Evolutionary conservation across 2,888 invertebrate species (phyloP), one percentile per base, ranked within the genome.

Genomic region (Mythimna vitellina): DNA sequence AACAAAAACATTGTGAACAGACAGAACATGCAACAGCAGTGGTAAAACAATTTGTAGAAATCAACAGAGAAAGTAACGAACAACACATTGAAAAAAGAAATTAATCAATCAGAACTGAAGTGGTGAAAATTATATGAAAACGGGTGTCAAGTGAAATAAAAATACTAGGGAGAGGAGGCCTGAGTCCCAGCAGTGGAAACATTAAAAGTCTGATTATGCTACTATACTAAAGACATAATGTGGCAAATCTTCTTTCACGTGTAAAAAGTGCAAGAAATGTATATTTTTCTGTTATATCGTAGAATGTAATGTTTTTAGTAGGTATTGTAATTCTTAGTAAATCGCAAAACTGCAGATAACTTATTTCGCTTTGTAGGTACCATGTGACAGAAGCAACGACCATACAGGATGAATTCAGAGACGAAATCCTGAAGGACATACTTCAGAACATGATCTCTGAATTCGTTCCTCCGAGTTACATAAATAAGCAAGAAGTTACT

Each of bases 11-110:
- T 54, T 10, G 42, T 35, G 14, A 81, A 61, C 46, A n/a, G 81
- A 76, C 70, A 66, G 54, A 60, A 58, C 78, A 81, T 81, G 70
- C 64, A 70, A 76, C 38, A 22, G 32, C 22, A 56, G 54, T 46
- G 53, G 10, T 58, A 32, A 38, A 76, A 70, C 38, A 70, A 63
- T 70, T 77, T 66, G 58, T 32, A 66, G 56, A 77, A 62, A 70
- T 51, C n/a, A 64, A 38, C 58, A 61, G 64, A 77, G 57, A 79
- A 81, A 77, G 60, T 60, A 63, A 65, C 25, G 49, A 51, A 51
- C 22, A 70, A 61, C 56, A 42, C 14, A 25, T 60, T 35, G 29
- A 56, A 53, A 64, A 5, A 35, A 76, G 25, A 56, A 42, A 32
- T 22, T 10, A 29, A 67, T 22, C 9, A 35, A 67, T 60, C 17